phyloP scores from a whole-genome alignment of 2,888 invertebrate species.

The Cerastoderma edule region DNA sequence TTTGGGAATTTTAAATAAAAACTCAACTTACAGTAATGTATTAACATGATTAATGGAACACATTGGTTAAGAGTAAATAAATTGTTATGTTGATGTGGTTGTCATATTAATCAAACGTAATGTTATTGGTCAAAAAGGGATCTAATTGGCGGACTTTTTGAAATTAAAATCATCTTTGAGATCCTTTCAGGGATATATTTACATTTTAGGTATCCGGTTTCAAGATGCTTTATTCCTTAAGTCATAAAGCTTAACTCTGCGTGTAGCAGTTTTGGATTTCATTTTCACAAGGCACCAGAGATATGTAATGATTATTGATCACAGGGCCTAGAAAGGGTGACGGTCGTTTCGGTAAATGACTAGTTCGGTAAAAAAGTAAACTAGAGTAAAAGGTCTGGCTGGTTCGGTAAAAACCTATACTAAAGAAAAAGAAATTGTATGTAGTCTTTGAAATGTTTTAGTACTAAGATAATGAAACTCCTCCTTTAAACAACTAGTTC shows the following conservation, averaged over 20 bases:
- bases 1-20: not conserved
- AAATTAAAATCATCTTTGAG: too few relatives aligned
- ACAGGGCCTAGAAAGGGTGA: not conserved
- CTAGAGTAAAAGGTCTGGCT: too few relatives aligned
- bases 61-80: not conserved
- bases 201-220: conserved; percentile 9
- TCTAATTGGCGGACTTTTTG: too few relatives aligned
- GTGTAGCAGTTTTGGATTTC: not conserved
- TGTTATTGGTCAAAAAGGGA: not conserved
- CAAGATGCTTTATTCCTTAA: not conserved
- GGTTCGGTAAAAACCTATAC: too few relatives aligned
- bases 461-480: too few relatives aligned
- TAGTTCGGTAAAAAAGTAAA: not conserved
- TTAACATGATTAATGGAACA: not conserved
- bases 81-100: not conserved
- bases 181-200: conserved; percentile 20
- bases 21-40: not conserved
- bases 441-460: too few relatives aligned
- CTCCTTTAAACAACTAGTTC: too few relatives aligned
- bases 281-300: not conserved
- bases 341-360: not conserved
- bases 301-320: not conserved
- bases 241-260: not conserved
- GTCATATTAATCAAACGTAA: not conserved
- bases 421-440: too few relatives aligned